phyloP scores from a whole-genome alignment of 2,888 invertebrate species.

The Parascotia fuliginaria region DNA sequence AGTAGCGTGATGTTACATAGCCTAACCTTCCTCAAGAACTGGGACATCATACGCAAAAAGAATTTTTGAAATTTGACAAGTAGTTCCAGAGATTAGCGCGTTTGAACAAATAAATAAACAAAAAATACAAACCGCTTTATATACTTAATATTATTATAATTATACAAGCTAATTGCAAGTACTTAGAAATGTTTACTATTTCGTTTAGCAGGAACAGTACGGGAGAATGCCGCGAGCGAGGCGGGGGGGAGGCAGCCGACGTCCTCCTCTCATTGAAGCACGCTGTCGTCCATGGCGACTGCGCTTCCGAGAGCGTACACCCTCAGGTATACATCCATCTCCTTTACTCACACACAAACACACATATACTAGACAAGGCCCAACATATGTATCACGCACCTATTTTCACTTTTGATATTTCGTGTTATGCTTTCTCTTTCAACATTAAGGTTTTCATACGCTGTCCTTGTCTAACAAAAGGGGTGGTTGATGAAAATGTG shows the following conservation, averaged over 20 bases:
- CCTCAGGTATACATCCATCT: slow-evolving; percentile 77
- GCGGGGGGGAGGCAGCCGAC: slow-evolving; percentile 92
- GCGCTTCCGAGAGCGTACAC: slow-evolving; percentile 79
- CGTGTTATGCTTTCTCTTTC: neutral
- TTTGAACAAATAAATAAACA: no score
- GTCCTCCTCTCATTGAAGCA: slow-evolving; percentile 95
- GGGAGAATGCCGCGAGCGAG: slow-evolving; percentile 84
- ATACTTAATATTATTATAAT: no score
- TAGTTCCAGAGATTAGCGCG: no score
- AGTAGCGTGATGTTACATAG: no score
- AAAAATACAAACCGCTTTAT: no score
- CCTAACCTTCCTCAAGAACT: no score
- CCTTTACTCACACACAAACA: slow-evolving; percentile 38
- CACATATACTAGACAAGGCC: slow-evolving; percentile 34
- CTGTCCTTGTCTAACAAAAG: slow-evolving; percentile 40
- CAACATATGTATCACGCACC: slow-evolving; percentile 19
- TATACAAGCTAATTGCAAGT: no score
- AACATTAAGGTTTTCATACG: slow-evolving; percentile 3
- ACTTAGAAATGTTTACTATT: no score
- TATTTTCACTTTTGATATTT: slow-evolving; percentile 6
- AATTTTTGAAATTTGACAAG: no score
- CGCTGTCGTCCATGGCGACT: slow-evolving; percentile 93
- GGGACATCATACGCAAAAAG: no score
- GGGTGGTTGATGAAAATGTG: slow-evolving; percentile 39
- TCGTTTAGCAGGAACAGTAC: slow-evolving; percentile 75